phyloP scores from a whole-genome alignment of 2,113 vertebrate species.

The Potamarius usumacintae region DNA sequence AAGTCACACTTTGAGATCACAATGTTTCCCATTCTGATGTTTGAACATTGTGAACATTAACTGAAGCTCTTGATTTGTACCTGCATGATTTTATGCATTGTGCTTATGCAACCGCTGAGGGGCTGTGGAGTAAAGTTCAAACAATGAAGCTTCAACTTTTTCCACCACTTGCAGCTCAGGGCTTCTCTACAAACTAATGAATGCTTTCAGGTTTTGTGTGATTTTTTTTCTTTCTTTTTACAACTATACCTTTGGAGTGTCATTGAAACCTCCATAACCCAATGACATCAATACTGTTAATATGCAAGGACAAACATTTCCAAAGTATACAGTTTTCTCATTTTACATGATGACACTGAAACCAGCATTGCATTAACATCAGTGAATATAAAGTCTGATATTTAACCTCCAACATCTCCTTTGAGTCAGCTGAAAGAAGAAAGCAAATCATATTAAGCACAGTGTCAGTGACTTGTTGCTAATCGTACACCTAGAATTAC shows the following conservation, averaged over 20 bases:
- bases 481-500: not conserved
- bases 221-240: too few relatives aligned
- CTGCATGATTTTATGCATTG: too few relatives aligned
- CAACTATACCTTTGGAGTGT: too few relatives aligned
- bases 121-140: not conserved
- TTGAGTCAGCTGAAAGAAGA: not conserved
- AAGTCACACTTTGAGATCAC: too few relatives aligned
- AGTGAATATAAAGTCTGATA: not conserved
- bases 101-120: too few relatives aligned
- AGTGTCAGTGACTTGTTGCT: not conserved
- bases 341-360: not conserved
- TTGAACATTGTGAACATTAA: too few relatives aligned
- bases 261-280: not conserved
- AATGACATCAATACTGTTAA: not conserved
- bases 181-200: not conserved
- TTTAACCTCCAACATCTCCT: not conserved
- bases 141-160: not conserved
- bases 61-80: too few relatives aligned
- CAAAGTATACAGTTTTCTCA: not conserved
- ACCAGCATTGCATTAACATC: not conserved
- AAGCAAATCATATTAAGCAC: conserved; percentile 20
- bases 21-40: too few relatives aligned
- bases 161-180: not conserved
- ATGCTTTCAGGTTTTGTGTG: not conserved
- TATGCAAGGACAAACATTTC: not conserved